phyloP scores from a whole-genome alignment of 2,113 vertebrate genomes.

The Mastomys coucha region DNA sequence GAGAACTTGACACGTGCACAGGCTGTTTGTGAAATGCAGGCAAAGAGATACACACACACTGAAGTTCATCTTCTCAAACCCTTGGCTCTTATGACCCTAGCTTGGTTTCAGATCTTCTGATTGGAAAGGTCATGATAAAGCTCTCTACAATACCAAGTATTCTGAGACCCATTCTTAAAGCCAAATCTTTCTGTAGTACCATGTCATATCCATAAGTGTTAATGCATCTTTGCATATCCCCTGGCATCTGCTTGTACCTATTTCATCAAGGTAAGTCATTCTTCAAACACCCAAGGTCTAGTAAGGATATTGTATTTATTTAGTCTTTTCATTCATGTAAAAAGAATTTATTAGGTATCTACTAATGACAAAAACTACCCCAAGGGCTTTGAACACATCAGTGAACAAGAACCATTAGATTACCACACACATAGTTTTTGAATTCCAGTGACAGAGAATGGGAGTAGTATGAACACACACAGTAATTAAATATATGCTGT shows the following conservation, averaged over 20 bases:
- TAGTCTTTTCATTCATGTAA: neutral
- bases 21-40: no score
- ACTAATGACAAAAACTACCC: neutral
- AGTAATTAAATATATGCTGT: neutral
- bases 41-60: neutral
- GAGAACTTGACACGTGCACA: accelerated
- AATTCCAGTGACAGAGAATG: neutral
- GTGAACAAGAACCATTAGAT: neutral
- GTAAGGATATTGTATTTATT: neutral
- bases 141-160: neutral
- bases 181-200: neutral
- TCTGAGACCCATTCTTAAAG: neutral
- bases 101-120: neutral
- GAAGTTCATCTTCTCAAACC: neutral
- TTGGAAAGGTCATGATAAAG: neutral
- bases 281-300: neutral
- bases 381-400: neutral
- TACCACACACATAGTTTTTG: neutral
- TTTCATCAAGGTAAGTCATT: neutral
- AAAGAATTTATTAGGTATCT: neutral
- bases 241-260: neutral
- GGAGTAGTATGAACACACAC: neutral
- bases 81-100: neutral
- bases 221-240: neutral
- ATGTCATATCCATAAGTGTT: neutral